Percentiles rank a stretch among this genome's conserved stretches.
phyloP scores from a whole-genome alignment of 2,113 vertebrate species.

The Lophotis ruficrista region DNA sequence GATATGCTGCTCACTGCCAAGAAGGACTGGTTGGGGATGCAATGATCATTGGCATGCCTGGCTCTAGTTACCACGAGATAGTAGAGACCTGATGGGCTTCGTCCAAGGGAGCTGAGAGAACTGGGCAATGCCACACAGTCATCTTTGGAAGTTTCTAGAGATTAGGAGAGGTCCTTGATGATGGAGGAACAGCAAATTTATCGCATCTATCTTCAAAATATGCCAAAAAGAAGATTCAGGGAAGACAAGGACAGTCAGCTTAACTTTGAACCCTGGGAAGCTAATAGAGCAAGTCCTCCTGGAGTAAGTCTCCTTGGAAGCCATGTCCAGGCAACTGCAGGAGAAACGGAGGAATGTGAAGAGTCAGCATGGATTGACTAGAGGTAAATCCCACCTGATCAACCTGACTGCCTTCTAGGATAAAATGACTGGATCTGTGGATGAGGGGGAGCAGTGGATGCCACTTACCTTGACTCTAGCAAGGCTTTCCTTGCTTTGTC shows the following conservation, averaged over 20 bases:
- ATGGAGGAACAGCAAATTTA: background rate
- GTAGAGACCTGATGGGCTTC: background rate
- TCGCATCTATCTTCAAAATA: background rate
- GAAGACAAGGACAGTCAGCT: background rate
- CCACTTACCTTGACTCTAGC: background rate
- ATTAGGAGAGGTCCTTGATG: background rate
- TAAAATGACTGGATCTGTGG: background rate
- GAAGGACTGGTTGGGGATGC: background rate
- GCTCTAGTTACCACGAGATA: background rate
- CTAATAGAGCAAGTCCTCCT: background rate
- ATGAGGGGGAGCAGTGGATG: background rate
- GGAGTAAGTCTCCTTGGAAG: background rate
- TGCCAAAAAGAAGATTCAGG: no score
- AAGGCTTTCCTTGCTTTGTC: background rate
- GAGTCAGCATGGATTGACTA: background rate
- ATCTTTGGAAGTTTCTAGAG: background rate
- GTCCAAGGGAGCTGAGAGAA: background rate
- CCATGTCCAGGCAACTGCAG: background rate
- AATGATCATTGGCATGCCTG: background rate
- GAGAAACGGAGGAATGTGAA: background rate
- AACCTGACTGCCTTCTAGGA: background rate
- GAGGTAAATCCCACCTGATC: background rate
- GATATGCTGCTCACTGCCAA: background rate
- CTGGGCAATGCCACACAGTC: background rate
- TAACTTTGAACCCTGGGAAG: background rate